Conservation (phyloP, 2,888 invertebrate genomes). For the Augiades crinisus region DNA sequence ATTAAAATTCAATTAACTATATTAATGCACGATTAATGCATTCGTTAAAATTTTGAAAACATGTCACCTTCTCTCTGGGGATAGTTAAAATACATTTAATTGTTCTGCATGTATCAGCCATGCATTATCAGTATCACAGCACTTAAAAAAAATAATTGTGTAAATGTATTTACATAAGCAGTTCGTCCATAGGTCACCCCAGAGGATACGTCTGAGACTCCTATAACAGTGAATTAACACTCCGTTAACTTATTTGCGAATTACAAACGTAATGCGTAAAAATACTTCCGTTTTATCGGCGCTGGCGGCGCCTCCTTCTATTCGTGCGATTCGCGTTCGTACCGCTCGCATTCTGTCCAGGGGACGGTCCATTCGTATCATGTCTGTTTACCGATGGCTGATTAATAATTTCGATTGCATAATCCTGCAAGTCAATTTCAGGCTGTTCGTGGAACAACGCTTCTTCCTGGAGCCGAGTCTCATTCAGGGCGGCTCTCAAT, state of each 20-base stretch:
- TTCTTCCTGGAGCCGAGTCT: background rate
- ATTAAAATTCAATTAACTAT: slow-evolving; percentile 35
- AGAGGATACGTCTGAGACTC: slow-evolving; percentile 50
- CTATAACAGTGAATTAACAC: slow-evolving; percentile 41
- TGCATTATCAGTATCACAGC: slow-evolving; percentile 68
- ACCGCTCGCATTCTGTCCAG: slow-evolving; percentile 39
- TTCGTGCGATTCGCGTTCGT: slow-evolving; percentile 47
- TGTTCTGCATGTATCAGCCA: slow-evolving; percentile 51
- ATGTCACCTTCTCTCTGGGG: slow-evolving; percentile 48
- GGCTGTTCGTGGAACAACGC: background rate
- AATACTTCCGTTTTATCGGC: slow-evolving; percentile 48
- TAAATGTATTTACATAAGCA: slow-evolving; percentile 53
- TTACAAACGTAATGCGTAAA: background rate
- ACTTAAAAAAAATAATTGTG: slow-evolving; percentile 55
- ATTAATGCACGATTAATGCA: slow-evolving; percentile 43
- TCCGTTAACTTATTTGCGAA: slow-evolving; percentile 35
- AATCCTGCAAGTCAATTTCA: background rate
- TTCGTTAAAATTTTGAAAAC: slow-evolving; percentile 44
- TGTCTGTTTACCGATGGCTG: slow-evolving; percentile 23
- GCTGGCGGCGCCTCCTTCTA: slow-evolving; percentile 66
- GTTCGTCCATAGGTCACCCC: slow-evolving; percentile 47
- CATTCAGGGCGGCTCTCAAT: slow-evolving; percentile 53
- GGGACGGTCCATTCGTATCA: slow-evolving; percentile 42
- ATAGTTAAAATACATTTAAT: slow-evolving; percentile 44
- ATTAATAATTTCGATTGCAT: background rate